Evolutionary conservation across 2,113 vertebrate species (phyloP).

Genomic region (Triplophysa rosa): DNA sequence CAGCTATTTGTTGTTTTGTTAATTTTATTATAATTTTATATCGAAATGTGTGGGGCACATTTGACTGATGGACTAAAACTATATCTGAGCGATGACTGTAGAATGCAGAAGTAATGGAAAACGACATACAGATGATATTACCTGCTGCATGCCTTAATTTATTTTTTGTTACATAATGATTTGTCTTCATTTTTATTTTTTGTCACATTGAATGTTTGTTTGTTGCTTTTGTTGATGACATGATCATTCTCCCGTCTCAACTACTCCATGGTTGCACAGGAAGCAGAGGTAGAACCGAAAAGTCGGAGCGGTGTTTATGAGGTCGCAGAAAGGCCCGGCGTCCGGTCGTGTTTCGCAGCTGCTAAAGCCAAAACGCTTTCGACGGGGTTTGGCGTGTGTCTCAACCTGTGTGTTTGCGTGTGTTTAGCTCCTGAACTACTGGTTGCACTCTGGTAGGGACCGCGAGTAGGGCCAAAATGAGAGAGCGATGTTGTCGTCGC

Average conservation of each 20-base stretch:
- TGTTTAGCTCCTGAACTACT: slow-evolving; percentile 32
- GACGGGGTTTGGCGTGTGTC: slow-evolving; percentile 27
- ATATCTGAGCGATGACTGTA: neutral
- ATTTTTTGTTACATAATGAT: slow-evolving; percentile 55
- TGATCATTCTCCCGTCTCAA: slow-evolving; percentile 20
- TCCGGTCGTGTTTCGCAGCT: slow-evolving; percentile 28
- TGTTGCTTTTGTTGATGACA: slow-evolving; percentile 42
- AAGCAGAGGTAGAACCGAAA: neutral
- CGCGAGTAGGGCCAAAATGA: slow-evolving; percentile 63
- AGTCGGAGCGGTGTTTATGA: neutral
- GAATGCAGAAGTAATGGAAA: slow-evolving; percentile 40
- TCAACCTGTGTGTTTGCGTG: slow-evolving; percentile 29
- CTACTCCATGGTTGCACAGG: slow-evolving; percentile 58
- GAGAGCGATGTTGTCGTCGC: slow-evolving; percentile 60
- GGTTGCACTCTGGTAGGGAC: slow-evolving; percentile 30
- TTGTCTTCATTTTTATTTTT: slow-evolving; percentile 57
- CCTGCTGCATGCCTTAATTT: slow-evolving; percentile 73
- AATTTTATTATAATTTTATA: slow-evolving; percentile 51
- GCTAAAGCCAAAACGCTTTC: slow-evolving; percentile 41
- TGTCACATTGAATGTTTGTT: slow-evolving; percentile 36
- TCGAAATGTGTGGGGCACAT: slow-evolving; percentile 39
- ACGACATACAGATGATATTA: slow-evolving; percentile 52
- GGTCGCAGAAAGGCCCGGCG: neutral
- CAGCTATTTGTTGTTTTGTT: slow-evolving; percentile 65
- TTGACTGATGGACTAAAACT: slow-evolving; percentile 29